Evolutionary conservation across 2,888 invertebrate species (phyloP).

Genomic region (Ochlodes sylvanus): DNA sequence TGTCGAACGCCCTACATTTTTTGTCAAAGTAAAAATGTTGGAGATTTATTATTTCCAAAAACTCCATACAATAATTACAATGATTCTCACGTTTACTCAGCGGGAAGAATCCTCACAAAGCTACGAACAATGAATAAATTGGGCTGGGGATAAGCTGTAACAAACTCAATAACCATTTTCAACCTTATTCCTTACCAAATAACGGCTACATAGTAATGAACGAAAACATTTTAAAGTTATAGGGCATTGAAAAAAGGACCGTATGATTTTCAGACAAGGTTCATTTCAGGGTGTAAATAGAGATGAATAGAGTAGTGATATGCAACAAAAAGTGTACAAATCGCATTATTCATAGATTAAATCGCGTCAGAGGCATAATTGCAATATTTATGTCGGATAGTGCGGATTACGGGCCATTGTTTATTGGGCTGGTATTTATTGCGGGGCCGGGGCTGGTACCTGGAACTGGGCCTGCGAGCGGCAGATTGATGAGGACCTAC

Average conservation of each 20-base stretch:
- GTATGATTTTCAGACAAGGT: background rate
- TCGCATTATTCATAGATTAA: constrained; percentile 39
- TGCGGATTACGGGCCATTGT: constrained; percentile 29
- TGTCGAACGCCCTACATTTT: constrained; percentile 33
- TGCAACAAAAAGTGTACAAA: constrained; percentile 38
- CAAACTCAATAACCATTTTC: constrained; percentile 10
- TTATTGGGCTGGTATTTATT: constrained; percentile 22
- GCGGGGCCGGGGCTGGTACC: background rate
- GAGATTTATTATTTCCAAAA: constrained; percentile 36
- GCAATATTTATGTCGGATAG: constrained; percentile 35
- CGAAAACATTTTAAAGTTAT: constrained; percentile 10
- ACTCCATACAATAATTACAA: constrained; percentile 36
- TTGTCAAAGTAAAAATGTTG: constrained; percentile 23
- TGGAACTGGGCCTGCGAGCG: background rate
- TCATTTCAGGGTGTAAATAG: background rate
- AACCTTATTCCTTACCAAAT: constrained; percentile 14
- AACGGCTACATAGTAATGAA: constrained; percentile 10
- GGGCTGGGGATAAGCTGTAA: constrained; percentile 30
- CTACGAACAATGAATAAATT: constrained; percentile 31
- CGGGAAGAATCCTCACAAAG: constrained; percentile 38
- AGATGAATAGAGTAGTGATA: constrained; percentile 32
- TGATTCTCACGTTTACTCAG: constrained; percentile 37
- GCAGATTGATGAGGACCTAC: background rate
- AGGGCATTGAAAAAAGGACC: background rate
- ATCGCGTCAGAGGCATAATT: constrained; percentile 38